Evolutionary conservation across 2,888 invertebrate genomes (phyloP).

Genomic region (Globia sparganii): DNA sequence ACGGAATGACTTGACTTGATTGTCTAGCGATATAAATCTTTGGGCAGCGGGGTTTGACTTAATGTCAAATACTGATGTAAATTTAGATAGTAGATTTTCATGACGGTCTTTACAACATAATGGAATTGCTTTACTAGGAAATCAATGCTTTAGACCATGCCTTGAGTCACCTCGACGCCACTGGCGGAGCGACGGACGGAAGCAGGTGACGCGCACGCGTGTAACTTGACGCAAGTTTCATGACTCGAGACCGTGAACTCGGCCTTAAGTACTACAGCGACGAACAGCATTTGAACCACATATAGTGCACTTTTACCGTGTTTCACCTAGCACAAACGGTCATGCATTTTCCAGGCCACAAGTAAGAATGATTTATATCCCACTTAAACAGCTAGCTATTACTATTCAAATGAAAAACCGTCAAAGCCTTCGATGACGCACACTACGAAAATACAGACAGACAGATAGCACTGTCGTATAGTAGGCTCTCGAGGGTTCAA

Average conservation of each 20-base stretch:
- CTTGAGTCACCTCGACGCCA: not conserved
- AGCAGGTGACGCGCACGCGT: too few relatives aligned
- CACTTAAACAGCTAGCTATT: not conserved
- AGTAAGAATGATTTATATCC: not conserved
- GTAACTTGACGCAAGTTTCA: not conserved
- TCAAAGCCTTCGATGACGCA: not conserved
- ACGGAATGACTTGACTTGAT: too few relatives aligned
- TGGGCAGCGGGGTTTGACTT: too few relatives aligned
- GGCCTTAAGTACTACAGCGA: not conserved
- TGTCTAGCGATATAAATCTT: too few relatives aligned
- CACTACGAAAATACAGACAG: not conserved
- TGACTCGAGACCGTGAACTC: not conserved
- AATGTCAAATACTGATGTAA: too few relatives aligned
- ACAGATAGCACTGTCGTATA: not conserved
- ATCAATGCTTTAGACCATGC: not conserved
- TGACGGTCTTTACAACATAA: too few relatives aligned
- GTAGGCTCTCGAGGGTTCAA: constrained; percentile 22
- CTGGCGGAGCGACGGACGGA: not conserved
- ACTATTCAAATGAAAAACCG: not conserved
- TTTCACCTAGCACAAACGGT: not conserved
- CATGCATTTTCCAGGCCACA: too few relatives aligned
- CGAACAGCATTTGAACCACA: not conserved
- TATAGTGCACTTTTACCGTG: not conserved
- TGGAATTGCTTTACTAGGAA: too few relatives aligned
- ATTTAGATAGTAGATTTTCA: too few relatives aligned